A percentile compares a stretch with the other conserved stretches of the same genome.
Conservation (phyloP, 2,113 vertebrate genomes). For the Hydrolagus affinis region DNA sequence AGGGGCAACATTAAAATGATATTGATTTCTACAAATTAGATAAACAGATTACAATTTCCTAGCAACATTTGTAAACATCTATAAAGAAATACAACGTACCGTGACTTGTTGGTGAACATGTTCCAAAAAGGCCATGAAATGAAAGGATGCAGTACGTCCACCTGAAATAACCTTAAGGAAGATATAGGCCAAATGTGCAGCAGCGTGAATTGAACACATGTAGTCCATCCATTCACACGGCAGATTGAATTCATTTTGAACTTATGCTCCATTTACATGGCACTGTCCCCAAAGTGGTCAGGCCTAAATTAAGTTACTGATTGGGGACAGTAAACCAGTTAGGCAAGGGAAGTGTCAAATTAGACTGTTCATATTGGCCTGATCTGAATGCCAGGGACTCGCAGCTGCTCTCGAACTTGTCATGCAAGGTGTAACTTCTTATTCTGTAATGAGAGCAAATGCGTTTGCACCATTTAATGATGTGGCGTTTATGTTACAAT, state of each 20-base stretch:
- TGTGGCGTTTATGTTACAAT: background rate
- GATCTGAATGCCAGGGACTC: background rate
- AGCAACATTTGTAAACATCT: background rate
- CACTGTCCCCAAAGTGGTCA: background rate
- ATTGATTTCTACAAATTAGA: conserved; percentile 3
- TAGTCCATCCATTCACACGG: background rate
- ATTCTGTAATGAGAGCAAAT: background rate
- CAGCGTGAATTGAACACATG: background rate
- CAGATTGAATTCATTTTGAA: background rate
- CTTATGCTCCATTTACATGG: background rate
- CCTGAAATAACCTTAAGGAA: background rate
- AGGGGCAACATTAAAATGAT: background rate
- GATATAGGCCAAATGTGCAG: background rate
- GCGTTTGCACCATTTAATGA: background rate
- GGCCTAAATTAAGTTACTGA: background rate
- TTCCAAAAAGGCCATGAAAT: background rate
- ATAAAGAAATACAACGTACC: background rate
- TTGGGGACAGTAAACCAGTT: background rate
- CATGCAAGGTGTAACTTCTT: background rate
- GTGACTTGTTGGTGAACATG: background rate
- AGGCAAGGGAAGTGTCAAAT: background rate
- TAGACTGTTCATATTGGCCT: background rate
- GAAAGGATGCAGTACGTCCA: background rate
- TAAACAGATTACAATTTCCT: background rate
- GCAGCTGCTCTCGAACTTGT: background rate